phyloP scores from a whole-genome alignment of 2,797 vertebrate species.

The Phataginus tricuspis region DNA sequence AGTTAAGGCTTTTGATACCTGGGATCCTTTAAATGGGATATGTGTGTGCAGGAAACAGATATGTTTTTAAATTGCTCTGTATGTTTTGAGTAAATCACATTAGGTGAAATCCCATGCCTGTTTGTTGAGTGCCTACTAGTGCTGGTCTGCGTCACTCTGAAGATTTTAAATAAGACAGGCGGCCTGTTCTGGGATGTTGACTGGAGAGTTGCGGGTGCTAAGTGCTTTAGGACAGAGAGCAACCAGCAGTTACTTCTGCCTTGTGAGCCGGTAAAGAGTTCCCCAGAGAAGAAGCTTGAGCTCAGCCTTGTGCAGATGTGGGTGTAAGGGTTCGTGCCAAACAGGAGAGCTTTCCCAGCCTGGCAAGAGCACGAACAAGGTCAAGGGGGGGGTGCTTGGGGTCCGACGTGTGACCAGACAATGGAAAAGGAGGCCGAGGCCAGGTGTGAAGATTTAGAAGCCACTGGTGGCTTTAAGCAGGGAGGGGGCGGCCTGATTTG shows the following conservation, averaged over 20 bases:
- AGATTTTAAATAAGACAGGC: neutral
- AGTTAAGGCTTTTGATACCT: neutral
- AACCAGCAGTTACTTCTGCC: neutral
- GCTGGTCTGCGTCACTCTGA: neutral
- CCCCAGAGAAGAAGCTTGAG: neutral
- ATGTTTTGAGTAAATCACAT: neutral
- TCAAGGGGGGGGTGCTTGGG: fast-evolving
- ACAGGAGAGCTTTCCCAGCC: neutral
- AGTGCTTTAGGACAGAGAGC: neutral
- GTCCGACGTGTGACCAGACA: neutral
- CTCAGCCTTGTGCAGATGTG: neutral
- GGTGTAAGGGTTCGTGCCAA: neutral
- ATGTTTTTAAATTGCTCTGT: neutral
- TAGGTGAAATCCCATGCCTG: neutral
- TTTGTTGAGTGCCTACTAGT: neutral
- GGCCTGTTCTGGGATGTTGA: neutral
- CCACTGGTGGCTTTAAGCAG: neutral
- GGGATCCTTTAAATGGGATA: neutral
- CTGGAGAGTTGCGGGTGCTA: neutral
- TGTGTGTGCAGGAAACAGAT: neutral
- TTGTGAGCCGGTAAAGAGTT: neutral
- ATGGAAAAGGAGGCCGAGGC: neutral
- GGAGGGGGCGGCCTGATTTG: neutral
- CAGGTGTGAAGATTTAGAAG: neutral
- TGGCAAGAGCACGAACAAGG: neutral